These are phyloP conservation scores for Danio jaintianensis DNA, from an alignment of 2,797 vertebrate genomes.

Conservation along the genomic window DNA sequence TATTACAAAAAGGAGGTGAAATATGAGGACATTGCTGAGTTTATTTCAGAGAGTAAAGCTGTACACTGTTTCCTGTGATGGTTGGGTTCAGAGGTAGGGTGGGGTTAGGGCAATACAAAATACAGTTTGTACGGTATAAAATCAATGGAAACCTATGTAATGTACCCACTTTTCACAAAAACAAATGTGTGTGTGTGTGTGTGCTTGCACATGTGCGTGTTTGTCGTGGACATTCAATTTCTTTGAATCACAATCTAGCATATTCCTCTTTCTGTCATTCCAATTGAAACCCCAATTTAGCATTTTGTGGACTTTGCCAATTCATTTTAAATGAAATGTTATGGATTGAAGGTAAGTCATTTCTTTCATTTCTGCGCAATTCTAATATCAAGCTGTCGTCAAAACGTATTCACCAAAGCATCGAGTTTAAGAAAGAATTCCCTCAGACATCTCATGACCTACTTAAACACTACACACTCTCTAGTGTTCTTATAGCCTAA, in stretches of 20 bases:
- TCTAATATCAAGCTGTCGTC: neutral
- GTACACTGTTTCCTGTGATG: too few relatives aligned
- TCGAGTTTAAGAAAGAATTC: neutral
- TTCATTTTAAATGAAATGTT: neutral
- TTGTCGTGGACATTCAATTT: neutral
- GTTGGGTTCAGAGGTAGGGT: too few relatives aligned
- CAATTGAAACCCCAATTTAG: neutral
- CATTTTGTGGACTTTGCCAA: too few relatives aligned
- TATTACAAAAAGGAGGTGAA: too few relatives aligned
- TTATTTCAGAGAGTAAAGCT: too few relatives aligned
- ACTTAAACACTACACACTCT: neutral
- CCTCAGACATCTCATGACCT: neutral
- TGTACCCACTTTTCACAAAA: too few relatives aligned
- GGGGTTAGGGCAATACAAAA: too few relatives aligned
- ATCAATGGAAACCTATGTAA: too few relatives aligned
- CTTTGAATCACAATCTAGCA: neutral
- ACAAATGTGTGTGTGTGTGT: too few relatives aligned
- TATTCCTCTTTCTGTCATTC: neutral
- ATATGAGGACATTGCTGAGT: too few relatives aligned
- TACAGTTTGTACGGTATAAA: too few relatives aligned
- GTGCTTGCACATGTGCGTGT: too few relatives aligned
- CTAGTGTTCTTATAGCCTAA: neutral
- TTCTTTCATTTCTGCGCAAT: neutral
- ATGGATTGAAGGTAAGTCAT: neutral
- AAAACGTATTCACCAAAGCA: neutral